Evolutionary conservation across 2,797 vertebrate species (phyloP), one percentile per base, ranked within the genome.

Genomic region (Echeneis naucrates): DNA sequence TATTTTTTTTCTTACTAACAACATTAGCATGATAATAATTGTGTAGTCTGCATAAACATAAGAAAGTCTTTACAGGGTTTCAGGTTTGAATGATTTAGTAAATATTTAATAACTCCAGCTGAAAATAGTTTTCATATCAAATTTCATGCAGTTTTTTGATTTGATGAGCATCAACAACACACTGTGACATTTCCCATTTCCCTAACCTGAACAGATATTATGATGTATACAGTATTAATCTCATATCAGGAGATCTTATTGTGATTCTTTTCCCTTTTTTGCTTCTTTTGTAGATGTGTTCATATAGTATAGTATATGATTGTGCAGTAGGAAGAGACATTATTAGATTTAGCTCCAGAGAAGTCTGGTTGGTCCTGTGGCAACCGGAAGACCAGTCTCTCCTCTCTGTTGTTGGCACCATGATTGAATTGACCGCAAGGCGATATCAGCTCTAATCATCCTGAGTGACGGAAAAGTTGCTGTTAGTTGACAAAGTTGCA

Each of bases 391-490:
- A 63, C 54, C 53, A 68, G 61, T 72, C 52, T 21, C 62, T 65
- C 63, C 45, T 38, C 40, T 59, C 61, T 33, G 60, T 62, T 80
- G 75, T 82, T 87, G 87, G 82, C 86, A 89, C 83, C 78, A 9
- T 27, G 73, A 71, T 16, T 57, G 53, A 48, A 80, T 56, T 57
- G 23, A 72, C 68, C 52, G 44, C 33, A 38, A 72, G 73, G 58
- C 26, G 56, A 65, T 1, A 57, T 40, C 72, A 8, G 50, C 61
- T 77, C 80, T 93, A 95, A 82, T 95, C 97, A 88, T 97, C 92
- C 66, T 91, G 82, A 78, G 86, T 67, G 13, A 82, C 19, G 72
- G 24, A 71, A 33, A 51, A 60, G 19, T 5, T 14, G 57, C 27
- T 45, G 38, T 40, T 11, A 51, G 51, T 30, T n/a, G 16, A 40